These are phyloP conservation scores for Matsumurasca onukii DNA, from an alignment of 1,140 invertebrate species.

Conservation along the genomic window DNA sequence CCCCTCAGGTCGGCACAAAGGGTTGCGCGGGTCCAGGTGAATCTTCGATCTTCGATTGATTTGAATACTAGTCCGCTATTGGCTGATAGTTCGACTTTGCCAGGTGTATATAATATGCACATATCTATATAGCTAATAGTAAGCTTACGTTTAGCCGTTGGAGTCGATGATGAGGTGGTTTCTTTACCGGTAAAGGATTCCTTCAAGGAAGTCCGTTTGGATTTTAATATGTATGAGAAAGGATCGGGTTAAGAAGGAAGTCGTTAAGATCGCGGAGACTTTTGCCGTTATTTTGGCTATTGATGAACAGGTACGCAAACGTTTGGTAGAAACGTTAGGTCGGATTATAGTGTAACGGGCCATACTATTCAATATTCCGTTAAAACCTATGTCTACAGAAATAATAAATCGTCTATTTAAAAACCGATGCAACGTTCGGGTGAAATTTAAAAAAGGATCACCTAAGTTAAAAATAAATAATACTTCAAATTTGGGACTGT, in stretches of 20 bases:
- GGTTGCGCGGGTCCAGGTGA: conserved; percentile 2
- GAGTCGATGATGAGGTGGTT: too few species aligned
- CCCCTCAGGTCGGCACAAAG: background rate
- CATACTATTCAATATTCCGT: too few species aligned
- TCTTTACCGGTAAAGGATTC: background rate
- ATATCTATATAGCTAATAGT: conserved; percentile 1
- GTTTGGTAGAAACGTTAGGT: too few species aligned
- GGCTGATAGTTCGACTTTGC: background rate
- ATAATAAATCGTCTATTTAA: too few species aligned
- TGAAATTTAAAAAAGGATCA: too few species aligned
- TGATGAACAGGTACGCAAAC: too few species aligned
- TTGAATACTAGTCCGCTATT: background rate
- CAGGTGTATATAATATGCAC: conserved; percentile 5
- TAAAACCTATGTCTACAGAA: too few species aligned
- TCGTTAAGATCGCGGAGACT: conserved; percentile 14
- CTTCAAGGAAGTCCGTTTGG: background rate
- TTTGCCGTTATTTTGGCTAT: too few species aligned
- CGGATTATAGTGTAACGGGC: too few species aligned
- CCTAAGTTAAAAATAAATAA: too few species aligned
- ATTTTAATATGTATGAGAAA: conserved; percentile 19
- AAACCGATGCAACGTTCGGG: too few species aligned
- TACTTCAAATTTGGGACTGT: too few species aligned
- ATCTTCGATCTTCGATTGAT: conserved; percentile 24
- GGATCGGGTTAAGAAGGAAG: conserved; percentile 16
- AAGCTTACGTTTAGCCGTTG: background rate